Evolutionary conservation across 2,113 vertebrate species (phyloP), one percentile per base, ranked within the genome.

Genomic region (Odontophorus gujanensis): DNA sequence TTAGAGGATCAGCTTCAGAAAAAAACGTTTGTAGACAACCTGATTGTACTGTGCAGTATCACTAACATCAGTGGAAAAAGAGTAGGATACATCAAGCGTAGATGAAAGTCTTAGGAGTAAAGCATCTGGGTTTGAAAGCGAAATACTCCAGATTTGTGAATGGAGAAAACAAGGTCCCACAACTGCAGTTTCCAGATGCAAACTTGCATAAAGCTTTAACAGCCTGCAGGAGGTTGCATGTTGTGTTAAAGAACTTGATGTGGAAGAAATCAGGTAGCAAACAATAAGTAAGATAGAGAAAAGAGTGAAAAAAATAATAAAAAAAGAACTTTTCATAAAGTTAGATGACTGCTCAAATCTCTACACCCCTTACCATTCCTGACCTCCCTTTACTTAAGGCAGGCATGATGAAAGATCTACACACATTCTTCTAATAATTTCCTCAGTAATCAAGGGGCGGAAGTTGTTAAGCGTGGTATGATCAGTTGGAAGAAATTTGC

Each of bases 361-460:
- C 98, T 98, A n/a, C n/a, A n/a, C 40, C 97, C 97, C 97, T 89
- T 93, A 85, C 71, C 38, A 40, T 59, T 94, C 96, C 96, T 98
- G 98, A 98, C 98, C 98, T 98, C 97, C 97, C 97, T 97, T 98
- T 98, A 97, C 97, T 97, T 97, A 90, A 93, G 95, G 97, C 95
- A 97, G 97, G 96, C 97, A 98, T 66, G 95, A 98, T 98, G 97
- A 98, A 98, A 99, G 98, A 98, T 98, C 96, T 97, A 97, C 96
- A 97, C 98, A 98, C 98, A 98, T 98, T 98, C 97, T 98, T 59
- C 93, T 98, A 98, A 98, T 98, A 98, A 98, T 98, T 99, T 99
- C 98, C 98, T 98, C 97, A 95, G 98, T 98, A 98, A 99, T 99
- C 98, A 98, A 97, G 90, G 91, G 97, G 97, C 83, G 97, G 98